These are phyloP conservation scores for Plebejus anna DNA, from an alignment of 2,888 invertebrate species.

Conservation along the genomic window DNA sequence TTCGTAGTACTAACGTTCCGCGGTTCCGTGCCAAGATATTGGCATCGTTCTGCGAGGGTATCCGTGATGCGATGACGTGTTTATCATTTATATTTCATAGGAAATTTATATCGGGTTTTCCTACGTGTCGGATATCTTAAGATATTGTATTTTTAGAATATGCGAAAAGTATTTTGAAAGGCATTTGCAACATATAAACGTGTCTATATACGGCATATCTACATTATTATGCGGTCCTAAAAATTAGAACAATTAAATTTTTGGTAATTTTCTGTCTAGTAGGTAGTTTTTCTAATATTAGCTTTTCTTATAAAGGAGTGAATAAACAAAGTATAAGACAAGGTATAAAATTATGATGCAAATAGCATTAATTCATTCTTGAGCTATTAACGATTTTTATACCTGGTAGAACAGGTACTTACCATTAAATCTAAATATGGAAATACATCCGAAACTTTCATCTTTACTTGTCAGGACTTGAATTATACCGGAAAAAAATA, in stretches of 20 bases:
- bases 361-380: not conserved
- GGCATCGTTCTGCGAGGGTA: not conserved
- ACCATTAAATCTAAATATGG: slow-evolving; percentile 14
- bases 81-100: not conserved
- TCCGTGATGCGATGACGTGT: not conserved
- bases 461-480: not conserved
- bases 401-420: not conserved
- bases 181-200: not conserved
- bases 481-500: slow-evolving; percentile 8
- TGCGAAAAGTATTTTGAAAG: not conserved
- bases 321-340: not conserved
- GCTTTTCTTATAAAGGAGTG: too few relatives aligned
- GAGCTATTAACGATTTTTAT: slow-evolving; percentile 1
- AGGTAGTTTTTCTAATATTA: too few relatives aligned
- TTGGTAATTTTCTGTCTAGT: not conserved
- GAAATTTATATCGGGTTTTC: not conserved
- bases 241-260: too few relatives aligned
- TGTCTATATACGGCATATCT: not conserved
- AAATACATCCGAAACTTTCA: slow-evolving; percentile 19
- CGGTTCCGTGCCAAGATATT: slow-evolving; percentile 22
- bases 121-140: not conserved
- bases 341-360: not conserved
- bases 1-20: slow-evolving; percentile 20
- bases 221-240: too few relatives aligned
- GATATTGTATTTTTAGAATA: not conserved